Evolutionary conservation across 2,113 vertebrate species (phyloP).

Genomic region (Chlorodrepanis virens): DNA sequence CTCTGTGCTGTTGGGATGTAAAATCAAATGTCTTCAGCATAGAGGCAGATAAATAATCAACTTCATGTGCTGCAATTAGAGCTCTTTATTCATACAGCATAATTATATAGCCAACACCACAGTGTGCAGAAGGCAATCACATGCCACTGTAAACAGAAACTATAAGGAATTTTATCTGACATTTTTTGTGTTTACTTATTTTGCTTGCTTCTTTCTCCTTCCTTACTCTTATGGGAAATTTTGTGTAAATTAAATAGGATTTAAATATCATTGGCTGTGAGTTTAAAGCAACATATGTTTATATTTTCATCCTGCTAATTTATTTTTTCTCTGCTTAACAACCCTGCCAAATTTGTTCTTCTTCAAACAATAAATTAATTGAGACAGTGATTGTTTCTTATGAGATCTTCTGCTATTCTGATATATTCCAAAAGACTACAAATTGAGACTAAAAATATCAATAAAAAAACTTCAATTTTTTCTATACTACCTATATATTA

Average conservation of each 20-base stretch:
- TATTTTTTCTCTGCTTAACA: constrained; percentile 24
- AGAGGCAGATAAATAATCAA: background rate
- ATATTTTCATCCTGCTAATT: constrained; percentile 27
- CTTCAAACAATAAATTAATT: constrained; percentile 39
- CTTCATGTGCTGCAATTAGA: constrained; percentile 14
- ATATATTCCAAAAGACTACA: background rate
- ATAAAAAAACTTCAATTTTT: background rate
- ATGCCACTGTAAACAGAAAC: constrained; percentile 22
- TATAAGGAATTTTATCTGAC: constrained; percentile 20
- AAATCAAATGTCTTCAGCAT: background rate
- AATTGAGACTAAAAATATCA: background rate
- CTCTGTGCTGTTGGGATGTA: background rate
- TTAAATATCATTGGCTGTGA: constrained; percentile 47
- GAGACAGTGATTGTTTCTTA: background rate
- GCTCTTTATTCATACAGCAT: background rate
- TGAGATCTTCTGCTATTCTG: background rate
- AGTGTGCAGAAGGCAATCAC: constrained; percentile 16
- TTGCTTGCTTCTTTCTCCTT: background rate
- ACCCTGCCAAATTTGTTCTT: background rate
- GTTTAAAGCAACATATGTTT: constrained; percentile 47
- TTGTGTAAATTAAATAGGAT: constrained; percentile 29
- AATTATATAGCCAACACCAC: background rate
- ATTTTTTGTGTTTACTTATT: constrained; percentile 41
- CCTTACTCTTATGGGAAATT: constrained; percentile 35
- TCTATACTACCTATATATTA: background rate